phyloP scores from a whole-genome alignment of 2,888 invertebrate species.

The Leptopterna dolabrata region DNA sequence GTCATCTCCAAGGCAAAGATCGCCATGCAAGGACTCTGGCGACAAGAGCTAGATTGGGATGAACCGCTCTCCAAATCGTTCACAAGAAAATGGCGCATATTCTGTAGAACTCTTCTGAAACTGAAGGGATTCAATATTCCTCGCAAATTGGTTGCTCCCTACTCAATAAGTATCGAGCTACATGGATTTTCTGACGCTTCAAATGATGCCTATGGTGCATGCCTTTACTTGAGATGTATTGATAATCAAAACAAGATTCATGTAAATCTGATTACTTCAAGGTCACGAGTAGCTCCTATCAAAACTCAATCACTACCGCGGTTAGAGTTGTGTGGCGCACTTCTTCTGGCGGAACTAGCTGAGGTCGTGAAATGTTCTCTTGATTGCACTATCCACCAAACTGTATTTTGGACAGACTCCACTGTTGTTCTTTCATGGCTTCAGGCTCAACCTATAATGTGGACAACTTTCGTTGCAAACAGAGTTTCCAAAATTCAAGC shows the following conservation, averaged over 20 bases:
- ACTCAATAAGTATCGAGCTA: background rate
- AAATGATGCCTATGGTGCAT: background rate
- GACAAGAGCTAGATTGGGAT: background rate
- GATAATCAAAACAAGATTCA: background rate
- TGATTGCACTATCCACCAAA: background rate
- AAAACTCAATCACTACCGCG: slow-evolving; percentile 7
- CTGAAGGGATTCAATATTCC: background rate
- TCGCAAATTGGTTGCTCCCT: background rate
- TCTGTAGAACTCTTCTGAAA: background rate
- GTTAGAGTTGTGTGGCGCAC: background rate
- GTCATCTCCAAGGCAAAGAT: slow-evolving; percentile 34
- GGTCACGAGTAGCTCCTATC: slow-evolving; percentile 9
- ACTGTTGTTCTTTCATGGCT: slow-evolving; percentile 13
- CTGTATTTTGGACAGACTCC: slow-evolving; percentile 8
- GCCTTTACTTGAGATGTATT: background rate
- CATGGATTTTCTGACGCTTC: background rate
- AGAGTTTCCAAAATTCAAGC: background rate
- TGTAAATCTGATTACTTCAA: background rate
- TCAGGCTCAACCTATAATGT: background rate
- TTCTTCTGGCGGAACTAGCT: background rate
- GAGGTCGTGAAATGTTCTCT: background rate
- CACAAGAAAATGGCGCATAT: background rate
- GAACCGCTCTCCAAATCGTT: background rate
- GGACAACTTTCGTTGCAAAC: slow-evolving; percentile 3
- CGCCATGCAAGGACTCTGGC: slow-evolving; percentile 25